These are phyloP conservation scores for Phlogophora meticulosa DNA, from an alignment of 2,888 invertebrate species.

Conservation along the genomic window DNA sequence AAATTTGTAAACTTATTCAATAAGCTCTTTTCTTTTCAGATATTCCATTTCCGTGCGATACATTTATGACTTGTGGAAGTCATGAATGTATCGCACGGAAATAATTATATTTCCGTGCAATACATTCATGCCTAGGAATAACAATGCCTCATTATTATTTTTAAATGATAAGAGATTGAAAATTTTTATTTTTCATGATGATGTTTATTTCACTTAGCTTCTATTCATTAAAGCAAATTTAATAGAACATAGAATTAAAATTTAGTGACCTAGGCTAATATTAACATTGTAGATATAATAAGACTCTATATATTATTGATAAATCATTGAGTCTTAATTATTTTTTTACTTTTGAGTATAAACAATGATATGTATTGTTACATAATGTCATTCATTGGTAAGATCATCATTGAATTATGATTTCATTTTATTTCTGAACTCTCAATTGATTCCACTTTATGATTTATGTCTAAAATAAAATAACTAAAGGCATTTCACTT, in stretches of 20 bases:
- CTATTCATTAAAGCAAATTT: slow-evolving; percentile 35
- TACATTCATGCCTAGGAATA: too few species aligned
- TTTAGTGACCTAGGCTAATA: slow-evolving; percentile 53
- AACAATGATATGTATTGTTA: slow-evolving; percentile 40
- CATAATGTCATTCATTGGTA: slow-evolving; percentile 20
- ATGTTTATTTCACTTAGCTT: slow-evolving; percentile 20
- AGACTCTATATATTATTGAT: slow-evolving; percentile 43
- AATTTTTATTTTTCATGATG: slow-evolving; percentile 21
- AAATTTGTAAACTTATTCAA: slow-evolving; percentile 5
- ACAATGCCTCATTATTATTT: too few species aligned
- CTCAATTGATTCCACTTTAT: slow-evolving; percentile 40
- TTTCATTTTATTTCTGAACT: slow-evolving; percentile 18
- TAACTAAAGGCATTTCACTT: slow-evolving; percentile 22
- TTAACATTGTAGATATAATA: slow-evolving; percentile 52
- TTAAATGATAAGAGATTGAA: slow-evolving; percentile 21
- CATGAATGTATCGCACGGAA: too few species aligned
- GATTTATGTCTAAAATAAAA: slow-evolving; percentile 39
- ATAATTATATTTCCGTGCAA: too few species aligned
- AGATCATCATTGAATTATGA: slow-evolving; percentile 29
- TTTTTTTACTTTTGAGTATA: slow-evolving; percentile 57
- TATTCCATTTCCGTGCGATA: not conserved
- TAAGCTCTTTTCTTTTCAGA: slow-evolving; percentile 31
- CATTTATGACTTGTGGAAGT: not conserved
- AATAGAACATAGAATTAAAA: slow-evolving; percentile 38
- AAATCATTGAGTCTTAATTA: slow-evolving; percentile 40